Evolutionary conservation across 1,140 invertebrate genomes (phyloP), one percentile per base, ranked within the genome.

Genomic region (Ctenoplectra terminalis): DNA sequence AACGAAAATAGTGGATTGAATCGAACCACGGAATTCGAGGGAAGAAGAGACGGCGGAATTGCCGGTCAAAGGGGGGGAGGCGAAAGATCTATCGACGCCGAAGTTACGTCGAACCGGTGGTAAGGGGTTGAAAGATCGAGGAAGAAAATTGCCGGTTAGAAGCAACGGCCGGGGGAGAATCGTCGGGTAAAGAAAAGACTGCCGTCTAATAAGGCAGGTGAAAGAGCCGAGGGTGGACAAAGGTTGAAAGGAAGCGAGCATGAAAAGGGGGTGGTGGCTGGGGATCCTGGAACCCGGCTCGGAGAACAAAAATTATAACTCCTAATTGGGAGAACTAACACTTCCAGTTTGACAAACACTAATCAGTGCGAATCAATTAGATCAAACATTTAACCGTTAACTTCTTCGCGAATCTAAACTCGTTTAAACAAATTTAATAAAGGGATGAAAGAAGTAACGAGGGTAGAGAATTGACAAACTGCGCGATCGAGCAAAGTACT

Each of bases 271-370:
- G 9, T 23, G 31, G 46, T 1, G 9, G 31, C 23, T 5, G 20
- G 7, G 29, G 31, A 34, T 34, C 43, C 43, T 20, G 34, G 23
- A 40, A 23, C 66, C n/a, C 29, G 37, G n/a, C 43, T 26, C 29
- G 40, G 26, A n/a, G 64, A 69, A 54, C 48, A 37, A 70, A 71
- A 71, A 71, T 71, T 71, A 34, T 71, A 71, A 71, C 67, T 71
- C 67, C 48, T 71, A 71, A 71, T 71, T 71, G 67, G 67, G 8
- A 13, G 31, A 37, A 34, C 48, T 23, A 11, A 17, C 46, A 26
- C 29, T 52, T 15, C 20, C 9, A n/a, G 29, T 26, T 23, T 34
- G 46, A 34, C 48, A 70, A 70, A 52, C 67, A 34, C 67, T 46
- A 37, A 52, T 46, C 40, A 9, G 31, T 5, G 31, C 31, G 67